Evolutionary conservation across 2,797 vertebrate species (phyloP).

Genomic region (Xenopus petersii): DNA sequence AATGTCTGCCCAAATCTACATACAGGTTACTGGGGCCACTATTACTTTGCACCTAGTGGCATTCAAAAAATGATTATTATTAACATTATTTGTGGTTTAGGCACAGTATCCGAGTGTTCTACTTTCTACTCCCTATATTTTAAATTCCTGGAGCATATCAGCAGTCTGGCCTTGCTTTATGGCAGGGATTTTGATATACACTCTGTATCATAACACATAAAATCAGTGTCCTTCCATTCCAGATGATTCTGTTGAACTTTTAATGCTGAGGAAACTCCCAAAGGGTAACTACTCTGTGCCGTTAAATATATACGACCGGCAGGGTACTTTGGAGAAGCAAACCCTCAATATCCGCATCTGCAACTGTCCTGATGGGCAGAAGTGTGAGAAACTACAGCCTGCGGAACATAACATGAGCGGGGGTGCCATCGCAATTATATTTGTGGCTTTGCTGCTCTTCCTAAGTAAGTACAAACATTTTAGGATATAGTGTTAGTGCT

Average conservation of each 20-base stretch:
- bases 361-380: constrained; percentile 54
- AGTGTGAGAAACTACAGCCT: constrained; percentile 50
- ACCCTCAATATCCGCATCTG: constrained; percentile 66
- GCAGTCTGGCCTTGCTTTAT: no score
- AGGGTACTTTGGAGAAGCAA: constrained; percentile 56
- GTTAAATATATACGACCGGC: constrained; percentile 69
- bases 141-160: no score
- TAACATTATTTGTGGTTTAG: no score
- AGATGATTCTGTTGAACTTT: constrained; percentile 67
- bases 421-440: constrained; percentile 55
- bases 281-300: constrained; percentile 70
- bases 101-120: no score
- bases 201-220: no score
- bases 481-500: no score
- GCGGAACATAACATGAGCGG: constrained; percentile 39
- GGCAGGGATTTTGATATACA: no score
- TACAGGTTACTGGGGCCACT: no score
- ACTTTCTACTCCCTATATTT: no score
- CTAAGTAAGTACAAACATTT: constrained; percentile 65
- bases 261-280: constrained; percentile 59
- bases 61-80: no score
- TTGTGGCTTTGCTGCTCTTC: constrained; percentile 60
- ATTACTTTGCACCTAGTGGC: no score
- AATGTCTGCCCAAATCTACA: no score
- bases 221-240: background rate